Evolutionary conservation across 2,797 vertebrate species (phyloP).

Genomic region (Lepus townsendii): DNA sequence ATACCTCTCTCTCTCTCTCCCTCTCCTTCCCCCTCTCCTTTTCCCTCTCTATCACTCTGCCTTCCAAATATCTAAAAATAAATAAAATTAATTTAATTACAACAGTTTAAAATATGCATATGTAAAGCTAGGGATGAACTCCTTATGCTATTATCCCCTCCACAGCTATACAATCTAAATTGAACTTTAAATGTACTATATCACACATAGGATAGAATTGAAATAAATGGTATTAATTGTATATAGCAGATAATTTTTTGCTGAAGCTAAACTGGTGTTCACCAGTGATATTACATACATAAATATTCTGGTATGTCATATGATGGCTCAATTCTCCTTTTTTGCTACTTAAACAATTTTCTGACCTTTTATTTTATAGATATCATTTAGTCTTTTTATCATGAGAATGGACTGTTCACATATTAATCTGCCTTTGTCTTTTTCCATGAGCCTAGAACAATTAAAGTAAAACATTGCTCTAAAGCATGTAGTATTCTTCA

Average conservation of each 20-base stretch:
- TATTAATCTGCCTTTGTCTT: slow-evolving; percentile 8
- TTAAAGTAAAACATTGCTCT: not conserved
- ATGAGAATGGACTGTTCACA: not conserved
- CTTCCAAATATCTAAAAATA: no score
- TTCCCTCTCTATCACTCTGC: no score
- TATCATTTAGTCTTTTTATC: slow-evolving; percentile 32
- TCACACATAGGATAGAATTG: slow-evolving; percentile 10
- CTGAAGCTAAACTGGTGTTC: not conserved
- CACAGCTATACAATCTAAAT: slow-evolving; percentile 8
- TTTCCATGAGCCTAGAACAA: slow-evolving; percentile 19
- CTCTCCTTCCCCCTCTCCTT: no score
- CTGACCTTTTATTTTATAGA: slow-evolving; percentile 45
- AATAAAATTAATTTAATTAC: not conserved
- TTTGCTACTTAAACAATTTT: slow-evolving; percentile 46
- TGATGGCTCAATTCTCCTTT: not conserved
- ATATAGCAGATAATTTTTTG: slow-evolving; percentile 20
- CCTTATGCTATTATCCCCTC: not conserved
- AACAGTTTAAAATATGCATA: not conserved
- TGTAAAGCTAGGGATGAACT: slow-evolving; percentile 49
- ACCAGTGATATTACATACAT: not conserved
- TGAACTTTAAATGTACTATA: slow-evolving; percentile 52
- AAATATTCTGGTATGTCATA: not conserved
- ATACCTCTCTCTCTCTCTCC: no score
- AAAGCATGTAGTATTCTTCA: slow-evolving; percentile 43
- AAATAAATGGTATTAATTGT: slow-evolving; percentile 52